Evolutionary conservation across 1,140 invertebrate species (phyloP).

Genomic region (Drosophila tropicalis): DNA sequence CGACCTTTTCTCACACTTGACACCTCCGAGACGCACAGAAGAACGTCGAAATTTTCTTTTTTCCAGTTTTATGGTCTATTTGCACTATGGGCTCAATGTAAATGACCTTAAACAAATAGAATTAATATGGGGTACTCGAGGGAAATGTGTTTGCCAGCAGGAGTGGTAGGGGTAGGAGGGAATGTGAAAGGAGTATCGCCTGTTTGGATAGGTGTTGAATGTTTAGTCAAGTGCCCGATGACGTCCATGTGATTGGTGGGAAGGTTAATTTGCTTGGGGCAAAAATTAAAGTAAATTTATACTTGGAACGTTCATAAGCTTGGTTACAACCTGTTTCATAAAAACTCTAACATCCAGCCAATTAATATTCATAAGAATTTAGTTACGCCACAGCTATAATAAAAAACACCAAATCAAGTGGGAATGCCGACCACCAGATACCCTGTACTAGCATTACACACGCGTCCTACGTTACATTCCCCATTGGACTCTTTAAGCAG

Average conservation of each 20-base stretch:
- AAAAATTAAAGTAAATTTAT: background rate
- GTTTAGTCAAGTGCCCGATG: constrained; percentile 7
- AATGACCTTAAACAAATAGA: constrained; percentile 27
- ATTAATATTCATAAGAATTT: constrained; percentile 65
- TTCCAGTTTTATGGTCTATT: constrained; percentile 29
- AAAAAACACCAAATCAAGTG: background rate
- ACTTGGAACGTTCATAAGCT: background rate
- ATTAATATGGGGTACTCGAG: constrained; percentile 22
- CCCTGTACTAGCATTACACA: background rate
- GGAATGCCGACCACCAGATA: background rate
- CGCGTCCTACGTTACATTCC: too few species aligned
- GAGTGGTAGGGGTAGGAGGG: too few species aligned
- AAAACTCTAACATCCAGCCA: constrained; percentile 43
- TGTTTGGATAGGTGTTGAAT: constrained; percentile 1
- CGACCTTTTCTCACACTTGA: constrained; percentile 26
- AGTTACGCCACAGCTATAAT: constrained; percentile 49
- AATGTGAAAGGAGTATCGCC: background rate
- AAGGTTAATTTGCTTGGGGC: background rate
- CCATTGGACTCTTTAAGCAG: background rate
- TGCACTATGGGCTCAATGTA: constrained; percentile 3
- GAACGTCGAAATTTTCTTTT: constrained; percentile 3
- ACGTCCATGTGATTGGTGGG: background rate
- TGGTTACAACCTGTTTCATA: constrained; percentile 13
- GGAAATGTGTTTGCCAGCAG: background rate
- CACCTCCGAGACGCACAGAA: constrained; percentile 1